Evolutionary conservation across 2,888 invertebrate genomes (phyloP).

Genomic region (Pheosia gnoma): DNA sequence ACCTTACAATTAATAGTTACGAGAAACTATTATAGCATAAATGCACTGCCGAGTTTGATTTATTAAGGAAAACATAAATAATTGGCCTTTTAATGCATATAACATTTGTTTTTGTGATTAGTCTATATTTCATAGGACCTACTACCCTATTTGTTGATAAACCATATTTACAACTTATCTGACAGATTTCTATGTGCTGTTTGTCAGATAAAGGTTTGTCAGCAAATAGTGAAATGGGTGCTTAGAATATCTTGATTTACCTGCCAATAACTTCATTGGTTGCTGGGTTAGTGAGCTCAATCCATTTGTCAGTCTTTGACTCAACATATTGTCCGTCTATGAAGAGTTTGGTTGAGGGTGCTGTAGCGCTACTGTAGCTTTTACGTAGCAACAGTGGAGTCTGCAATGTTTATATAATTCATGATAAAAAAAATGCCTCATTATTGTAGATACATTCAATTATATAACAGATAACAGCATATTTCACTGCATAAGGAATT

Average conservation of each 20-base stretch:
- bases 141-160: no score
- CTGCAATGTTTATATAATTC: slow-evolving; percentile 43
- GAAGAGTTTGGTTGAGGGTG: slow-evolving; percentile 94
- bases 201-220: no score
- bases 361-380: slow-evolving; percentile 80
- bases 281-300: slow-evolving; percentile 97
- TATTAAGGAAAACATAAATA: no score
- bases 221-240: no score
- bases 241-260: slow-evolving; percentile 47
- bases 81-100: no score
- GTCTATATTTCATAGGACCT: no score
- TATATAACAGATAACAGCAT: neutral
- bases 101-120: no score
- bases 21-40: no score
- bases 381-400: slow-evolving; percentile 66
- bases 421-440: neutral
- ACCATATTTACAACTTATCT: slow-evolving; percentile 5
- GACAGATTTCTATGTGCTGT: no score
- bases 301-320: slow-evolving; percentile 96
- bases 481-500: no score
- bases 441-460: neutral
- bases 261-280: slow-evolving; percentile 92
- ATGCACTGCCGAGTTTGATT: no score
- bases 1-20: no score
- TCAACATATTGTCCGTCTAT: slow-evolving; percentile 97